These are phyloP conservation scores for Sander vitreus DNA, from an alignment of 2,113 vertebrate genomes.

Conservation along the genomic window DNA sequence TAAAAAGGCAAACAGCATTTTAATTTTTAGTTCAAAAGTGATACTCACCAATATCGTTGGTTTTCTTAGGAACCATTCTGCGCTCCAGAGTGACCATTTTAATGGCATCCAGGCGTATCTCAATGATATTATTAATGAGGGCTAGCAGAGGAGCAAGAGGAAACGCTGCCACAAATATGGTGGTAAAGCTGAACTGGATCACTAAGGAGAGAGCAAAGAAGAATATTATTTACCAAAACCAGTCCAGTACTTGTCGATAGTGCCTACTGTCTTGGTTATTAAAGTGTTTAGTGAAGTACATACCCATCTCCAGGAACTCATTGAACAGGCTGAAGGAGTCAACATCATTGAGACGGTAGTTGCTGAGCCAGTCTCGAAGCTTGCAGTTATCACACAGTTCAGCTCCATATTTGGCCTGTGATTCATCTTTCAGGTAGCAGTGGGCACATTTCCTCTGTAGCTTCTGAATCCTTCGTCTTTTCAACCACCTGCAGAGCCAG, in stretches of 20 bases:
- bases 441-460: slow-evolving; percentile 81
- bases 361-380: slow-evolving; percentile 85
- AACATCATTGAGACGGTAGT: slow-evolving; percentile 88
- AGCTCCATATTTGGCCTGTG: slow-evolving; percentile 43
- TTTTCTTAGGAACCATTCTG: slow-evolving; percentile 92
- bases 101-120: slow-evolving; percentile 93
- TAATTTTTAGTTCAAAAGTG: not conserved
- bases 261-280: not conserved
- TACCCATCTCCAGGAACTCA: slow-evolving; percentile 97
- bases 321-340: slow-evolving; percentile 91
- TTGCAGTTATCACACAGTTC: slow-evolving; percentile 83
- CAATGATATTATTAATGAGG: slow-evolving; percentile 90
- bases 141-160: slow-evolving; percentile 96
- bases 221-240: not conserved
- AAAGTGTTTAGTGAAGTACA: slow-evolving; percentile 6
- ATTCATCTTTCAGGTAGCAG: slow-evolving; percentile 81
- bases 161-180: slow-evolving; percentile 96
- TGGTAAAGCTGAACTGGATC: slow-evolving; percentile 98
- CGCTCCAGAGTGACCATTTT: slow-evolving; percentile 92
- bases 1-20: not conserved
- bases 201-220: slow-evolving; percentile 76
- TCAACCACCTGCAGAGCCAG: slow-evolving; percentile 82
- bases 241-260: not conserved
- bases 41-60: slow-evolving; percentile 93
- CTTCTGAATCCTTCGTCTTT: slow-evolving; percentile 64